phyloP scores from a whole-genome alignment of 2,888 invertebrate species.

The Lutraria lutraria region DNA sequence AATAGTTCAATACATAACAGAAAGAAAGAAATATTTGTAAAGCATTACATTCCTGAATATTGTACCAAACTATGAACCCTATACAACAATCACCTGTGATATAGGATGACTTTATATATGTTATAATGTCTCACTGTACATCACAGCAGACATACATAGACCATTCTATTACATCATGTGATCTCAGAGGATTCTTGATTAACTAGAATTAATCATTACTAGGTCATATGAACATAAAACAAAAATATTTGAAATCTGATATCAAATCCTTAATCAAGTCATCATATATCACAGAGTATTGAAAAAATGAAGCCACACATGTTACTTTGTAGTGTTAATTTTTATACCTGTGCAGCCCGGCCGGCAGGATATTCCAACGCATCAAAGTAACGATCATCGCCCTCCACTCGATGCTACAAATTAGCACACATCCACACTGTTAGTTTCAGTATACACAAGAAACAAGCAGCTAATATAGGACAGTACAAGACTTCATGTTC shows the following conservation, averaged over 20 bases:
- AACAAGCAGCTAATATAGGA: not conserved
- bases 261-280: not conserved
- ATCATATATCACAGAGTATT: conserved; percentile 21
- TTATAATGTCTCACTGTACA: not conserved
- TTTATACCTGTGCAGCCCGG: conserved; percentile 51
- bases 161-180: too few relatives aligned
- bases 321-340: conserved; percentile 11
- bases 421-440: conserved; percentile 44
- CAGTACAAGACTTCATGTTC: not conserved
- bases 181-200: too few relatives aligned
- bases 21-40: conserved; percentile 17
- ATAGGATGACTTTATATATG: not conserved
- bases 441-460: conserved; percentile 32
- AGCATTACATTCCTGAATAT: conserved; percentile 21
- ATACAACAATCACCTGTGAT: not conserved
- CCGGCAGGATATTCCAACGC: conserved; percentile 74
- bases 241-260: too few relatives aligned
- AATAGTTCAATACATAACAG: conserved; percentile 1
- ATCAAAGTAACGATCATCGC: conserved; percentile 75
- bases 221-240: too few relatives aligned
- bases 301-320: conserved; percentile 16
- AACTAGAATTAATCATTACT: too few relatives aligned
- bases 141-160: too few relatives aligned
- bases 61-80: not conserved
- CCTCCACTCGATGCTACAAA: conserved; percentile 56